Conservation (phyloP, 2,888 invertebrate genomes). For the Phasia obesa region DNA sequence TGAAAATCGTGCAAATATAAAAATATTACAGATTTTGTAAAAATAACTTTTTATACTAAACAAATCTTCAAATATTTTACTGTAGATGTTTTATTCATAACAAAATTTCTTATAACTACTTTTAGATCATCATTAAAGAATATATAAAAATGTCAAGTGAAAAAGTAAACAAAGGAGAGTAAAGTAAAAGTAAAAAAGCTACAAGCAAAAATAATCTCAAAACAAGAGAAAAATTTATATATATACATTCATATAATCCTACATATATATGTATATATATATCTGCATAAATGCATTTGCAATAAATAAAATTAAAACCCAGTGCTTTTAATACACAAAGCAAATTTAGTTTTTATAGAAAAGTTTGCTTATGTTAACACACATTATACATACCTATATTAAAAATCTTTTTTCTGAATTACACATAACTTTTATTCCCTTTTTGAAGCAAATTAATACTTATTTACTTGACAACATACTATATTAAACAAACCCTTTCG, state of each 20-base stretch:
- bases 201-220: background rate
- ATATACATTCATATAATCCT: no score
- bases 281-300: background rate
- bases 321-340: no score
- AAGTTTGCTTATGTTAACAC: no score
- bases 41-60: constrained; percentile 1
- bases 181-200: constrained; percentile 9
- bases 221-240: background rate
- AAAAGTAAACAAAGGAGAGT: constrained; percentile 45
- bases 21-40: constrained; percentile 24
- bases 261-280: no score
- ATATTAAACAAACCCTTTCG: no score
- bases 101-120: background rate
- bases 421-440: no score
- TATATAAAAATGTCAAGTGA: constrained; percentile 7
- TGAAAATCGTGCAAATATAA: constrained; percentile 47
- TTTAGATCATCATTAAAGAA: background rate
- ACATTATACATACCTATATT: no score
- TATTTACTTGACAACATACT: no score
- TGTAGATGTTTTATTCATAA: background rate
- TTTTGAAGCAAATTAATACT: no score
- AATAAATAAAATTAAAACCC: background rate
- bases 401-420: no score
- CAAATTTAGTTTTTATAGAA: no score
- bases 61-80: background rate